Conservation (phyloP, 2,888 invertebrate species). For the Scaptomyza reducta region DNA sequence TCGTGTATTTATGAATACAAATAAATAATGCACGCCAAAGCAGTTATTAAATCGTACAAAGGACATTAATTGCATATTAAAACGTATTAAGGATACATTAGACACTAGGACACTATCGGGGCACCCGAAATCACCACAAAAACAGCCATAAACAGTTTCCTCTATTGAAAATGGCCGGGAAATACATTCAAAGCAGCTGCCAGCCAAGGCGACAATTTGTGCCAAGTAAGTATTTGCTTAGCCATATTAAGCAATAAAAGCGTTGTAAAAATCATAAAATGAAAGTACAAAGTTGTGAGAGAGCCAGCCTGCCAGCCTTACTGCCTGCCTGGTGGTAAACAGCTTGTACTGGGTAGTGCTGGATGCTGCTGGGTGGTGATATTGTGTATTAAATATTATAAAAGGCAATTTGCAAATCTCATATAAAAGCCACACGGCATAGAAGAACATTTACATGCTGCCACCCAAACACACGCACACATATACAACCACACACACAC, state of each 20-base stretch:
- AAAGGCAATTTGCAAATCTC: conserved; percentile 75
- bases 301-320: background rate
- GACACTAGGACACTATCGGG: conserved; percentile 44
- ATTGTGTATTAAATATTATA: conserved; percentile 71
- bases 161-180: conserved; percentile 33
- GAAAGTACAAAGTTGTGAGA: conserved; percentile 52
- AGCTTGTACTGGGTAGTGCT: background rate
- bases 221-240: conserved; percentile 51
- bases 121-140: conserved; percentile 20
- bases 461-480: conserved; percentile 17
- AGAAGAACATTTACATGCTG: conserved; percentile 42
- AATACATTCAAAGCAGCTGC: conserved; percentile 42
- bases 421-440: conserved; percentile 69
- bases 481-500: conserved; percentile 15
- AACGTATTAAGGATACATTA: conserved; percentile 66
- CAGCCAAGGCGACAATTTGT: conserved; percentile 58
- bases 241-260: conserved; percentile 75
- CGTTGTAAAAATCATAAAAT: conserved; percentile 72
- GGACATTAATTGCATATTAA: conserved; percentile 71
- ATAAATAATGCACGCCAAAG: conserved; percentile 44
- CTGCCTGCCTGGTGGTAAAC: background rate
- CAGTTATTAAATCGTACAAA: conserved; percentile 45
- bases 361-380: background rate
- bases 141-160: conserved; percentile 55
- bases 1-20: conserved; percentile 55